phyloP scores from a whole-genome alignment of 2,113 vertebrate species.

The Campylomormyrus numenius region DNA sequence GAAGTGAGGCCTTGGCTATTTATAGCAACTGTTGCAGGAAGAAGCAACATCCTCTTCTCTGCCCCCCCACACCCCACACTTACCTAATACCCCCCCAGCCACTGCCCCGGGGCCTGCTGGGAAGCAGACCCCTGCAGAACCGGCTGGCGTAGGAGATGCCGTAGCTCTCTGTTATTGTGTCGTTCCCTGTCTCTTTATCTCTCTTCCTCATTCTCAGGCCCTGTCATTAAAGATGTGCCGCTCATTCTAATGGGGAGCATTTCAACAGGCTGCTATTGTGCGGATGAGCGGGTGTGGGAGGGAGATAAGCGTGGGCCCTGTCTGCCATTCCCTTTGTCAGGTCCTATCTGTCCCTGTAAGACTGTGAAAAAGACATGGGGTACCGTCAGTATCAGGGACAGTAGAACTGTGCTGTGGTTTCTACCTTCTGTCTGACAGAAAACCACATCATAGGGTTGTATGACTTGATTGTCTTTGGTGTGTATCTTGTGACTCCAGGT shows the following conservation, averaged over 20 bases:
- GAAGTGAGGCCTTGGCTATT: conserved; percentile 53
- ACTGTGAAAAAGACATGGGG: neutral
- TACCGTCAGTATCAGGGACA: neutral
- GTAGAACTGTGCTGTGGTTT: neutral
- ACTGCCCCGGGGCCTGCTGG: neutral
- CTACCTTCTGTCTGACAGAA: neutral
- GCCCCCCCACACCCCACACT: neutral
- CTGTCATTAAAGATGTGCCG: conserved; percentile 39
- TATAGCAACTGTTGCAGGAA: conserved; percentile 43
- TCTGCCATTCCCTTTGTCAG: neutral
- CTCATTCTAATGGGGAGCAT: conserved; percentile 31
- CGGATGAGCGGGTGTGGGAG: neutral
- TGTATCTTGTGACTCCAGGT: neutral
- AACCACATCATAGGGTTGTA: neutral
- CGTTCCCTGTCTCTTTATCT: neutral
- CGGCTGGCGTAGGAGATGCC: conserved; percentile 14
- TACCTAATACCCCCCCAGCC: neutral
- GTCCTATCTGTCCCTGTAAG: neutral
- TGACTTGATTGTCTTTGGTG: neutral
- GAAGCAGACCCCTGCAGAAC: conserved; percentile 8
- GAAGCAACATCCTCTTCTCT: neutral
- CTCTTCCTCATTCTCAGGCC: neutral
- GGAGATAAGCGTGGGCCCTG: neutral
- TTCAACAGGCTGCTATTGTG: neutral
- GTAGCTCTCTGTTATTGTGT: neutral